phyloP scores from a whole-genome alignment of 2,888 invertebrate species.

The Tillus elongatus region DNA sequence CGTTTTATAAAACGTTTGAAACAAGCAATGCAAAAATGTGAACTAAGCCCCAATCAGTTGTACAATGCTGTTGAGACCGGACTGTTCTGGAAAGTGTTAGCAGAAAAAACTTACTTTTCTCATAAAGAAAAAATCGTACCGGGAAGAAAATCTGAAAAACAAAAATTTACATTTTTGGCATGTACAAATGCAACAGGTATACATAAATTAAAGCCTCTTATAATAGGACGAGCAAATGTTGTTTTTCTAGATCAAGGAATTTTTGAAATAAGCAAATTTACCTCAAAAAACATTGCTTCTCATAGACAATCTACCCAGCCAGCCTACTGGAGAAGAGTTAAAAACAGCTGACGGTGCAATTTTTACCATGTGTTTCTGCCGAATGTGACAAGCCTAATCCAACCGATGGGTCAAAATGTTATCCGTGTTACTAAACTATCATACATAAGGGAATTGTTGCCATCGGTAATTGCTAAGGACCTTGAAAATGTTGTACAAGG shows the following conservation, averaged over 20 bases:
- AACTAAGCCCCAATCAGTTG: conserved; percentile 14
- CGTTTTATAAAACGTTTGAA: conserved; percentile 12
- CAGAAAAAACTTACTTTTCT: conserved; percentile 17
- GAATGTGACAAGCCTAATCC: no score
- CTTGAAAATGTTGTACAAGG: no score
- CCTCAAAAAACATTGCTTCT: conserved; percentile 11
- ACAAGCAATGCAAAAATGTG: conserved; percentile 9
- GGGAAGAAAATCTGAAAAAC: conserved; percentile 16
- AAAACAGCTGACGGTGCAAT: no score
- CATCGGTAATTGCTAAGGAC: no score
- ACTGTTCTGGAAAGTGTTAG: conserved; percentile 19
- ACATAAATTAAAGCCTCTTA: conserved; percentile 17
- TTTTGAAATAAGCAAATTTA: conserved; percentile 8
- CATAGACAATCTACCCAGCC: conserved; percentile 15
- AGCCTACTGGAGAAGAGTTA: conserved; percentile 13
- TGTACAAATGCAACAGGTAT: conserved; percentile 16
- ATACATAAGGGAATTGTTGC: no score
- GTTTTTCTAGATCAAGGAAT: no score
- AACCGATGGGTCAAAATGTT: no score
- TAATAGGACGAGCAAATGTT: conserved; percentile 17
- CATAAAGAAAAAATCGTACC: conserved; percentile 16
- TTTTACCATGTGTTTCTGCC: no score
- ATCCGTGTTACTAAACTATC: no score
- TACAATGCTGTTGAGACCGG: conserved; percentile 20
- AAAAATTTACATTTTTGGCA: conserved; percentile 17